Base-by-base conservation (phyloP, 30 jellyfish, hydroid and myxozoan species). In the Sanderia malayensis region DNA sequence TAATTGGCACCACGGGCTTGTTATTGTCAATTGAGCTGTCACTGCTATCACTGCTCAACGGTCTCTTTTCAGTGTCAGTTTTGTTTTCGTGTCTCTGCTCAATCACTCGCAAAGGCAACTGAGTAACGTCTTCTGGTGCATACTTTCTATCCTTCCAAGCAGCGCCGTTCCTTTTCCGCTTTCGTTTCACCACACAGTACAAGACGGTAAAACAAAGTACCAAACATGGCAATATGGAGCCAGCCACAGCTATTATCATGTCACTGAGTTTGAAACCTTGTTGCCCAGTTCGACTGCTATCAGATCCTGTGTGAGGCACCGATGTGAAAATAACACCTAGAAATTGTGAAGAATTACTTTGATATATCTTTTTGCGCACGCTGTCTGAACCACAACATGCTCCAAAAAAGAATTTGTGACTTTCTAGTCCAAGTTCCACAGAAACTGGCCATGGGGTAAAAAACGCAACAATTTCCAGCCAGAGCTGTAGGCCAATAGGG, bases 171-270 rank as follows among this genome's bases (percentile, higher is more conserved):
- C 84, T 45, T 19, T 78, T 57, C n/a, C n/a, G n/a, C 9, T 61
- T 75, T 17, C 95, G 64, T 45, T 41, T 67, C 19, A 76, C 37
- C n/a, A 65, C 31, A 69, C 80, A 68, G 2, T 57, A 20, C 3
- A 85, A 33, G 27, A 75, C 58, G 10, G 58, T 58, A 17, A 57
- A 31, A 58, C 91, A 71, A n/a, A 83, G 11, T 10, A 85, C 63
- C 24, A 75, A 44, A 31, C 95, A 85, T 13, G 68, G 4, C 0
- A 85, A 58, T 2, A 61, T 74, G 10, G 95, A 33, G 0, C 31
- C 68, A 32, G 37, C 91, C 22, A 82, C 78, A 17, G 95, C 80
- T 11, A 76, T 29, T 11, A 85, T 74, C 4, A 85, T 52, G 46
- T 85, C 87, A 6, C 83, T 61, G 31, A 74, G 72, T 30, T 78